phyloP scores from a whole-genome alignment of 2,888 invertebrate species.

The Ichneumon xanthorius region DNA sequence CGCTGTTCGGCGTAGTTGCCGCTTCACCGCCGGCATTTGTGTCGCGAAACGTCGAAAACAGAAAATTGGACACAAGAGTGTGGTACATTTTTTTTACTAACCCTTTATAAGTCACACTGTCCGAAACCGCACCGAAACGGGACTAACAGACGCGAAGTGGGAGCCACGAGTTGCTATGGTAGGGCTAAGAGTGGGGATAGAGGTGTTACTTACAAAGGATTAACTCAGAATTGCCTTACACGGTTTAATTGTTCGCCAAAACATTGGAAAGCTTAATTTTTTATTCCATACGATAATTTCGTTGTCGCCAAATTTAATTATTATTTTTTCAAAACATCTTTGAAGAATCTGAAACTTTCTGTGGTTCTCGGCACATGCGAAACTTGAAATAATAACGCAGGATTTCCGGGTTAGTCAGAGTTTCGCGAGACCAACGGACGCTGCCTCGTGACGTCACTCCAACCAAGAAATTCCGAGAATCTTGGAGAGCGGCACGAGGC shows the following conservation, averaged over 20 bases:
- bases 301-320: not conserved
- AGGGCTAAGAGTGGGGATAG: too few species aligned
- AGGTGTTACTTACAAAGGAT: too few species aligned
- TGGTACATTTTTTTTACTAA: not conserved
- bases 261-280: not conserved
- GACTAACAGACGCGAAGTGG: too few species aligned
- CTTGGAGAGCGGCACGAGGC: not conserved
- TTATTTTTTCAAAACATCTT: not conserved
- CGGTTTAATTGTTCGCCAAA: not conserved
- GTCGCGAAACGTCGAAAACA: not conserved
- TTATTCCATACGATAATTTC: not conserved
- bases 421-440: not conserved
- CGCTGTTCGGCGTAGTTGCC: not conserved
- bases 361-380: not conserved
- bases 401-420: not conserved
- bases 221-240: too few species aligned
- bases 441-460: slow-evolving; percentile 33
- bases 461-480: slow-evolving; percentile 22
- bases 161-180: too few species aligned
- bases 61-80: not conserved
- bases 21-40: not conserved
- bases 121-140: too few species aligned
- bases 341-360: too few species aligned
- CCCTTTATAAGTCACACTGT: too few species aligned
- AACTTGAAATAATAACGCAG: not conserved